Evolutionary conservation across 2,888 invertebrate species (phyloP), one percentile per base, ranked within the genome.

Genomic region (Drosophila diplacantha): DNA sequence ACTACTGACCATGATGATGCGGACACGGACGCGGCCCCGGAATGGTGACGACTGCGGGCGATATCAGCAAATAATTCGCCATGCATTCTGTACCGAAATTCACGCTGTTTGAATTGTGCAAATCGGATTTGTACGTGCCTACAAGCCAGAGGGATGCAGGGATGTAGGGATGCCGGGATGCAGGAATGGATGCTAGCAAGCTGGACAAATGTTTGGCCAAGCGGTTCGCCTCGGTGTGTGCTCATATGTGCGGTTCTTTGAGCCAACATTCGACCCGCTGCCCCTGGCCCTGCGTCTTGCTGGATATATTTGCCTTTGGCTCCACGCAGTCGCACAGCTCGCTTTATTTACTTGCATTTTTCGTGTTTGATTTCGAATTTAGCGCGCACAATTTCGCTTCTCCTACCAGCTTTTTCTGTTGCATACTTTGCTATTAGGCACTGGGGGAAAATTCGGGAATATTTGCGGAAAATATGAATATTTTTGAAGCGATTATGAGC

Each of bases 41-140:
- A 39, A 32, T 57, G 55, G 20, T 20, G 37, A 59, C 43, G 51
- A 53, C 53, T 76, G 53, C 46, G 62, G 59, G 64, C 60, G 69
- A 61, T 78, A 69, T 62, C 46, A 47, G 64, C 82, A 83, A 83
- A 79, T 72, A 76, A 67, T 66, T 71, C 74, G 62, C 66, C 55
- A 63, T 79, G 69, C 66, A 66, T 69, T 67, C 55, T 35, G 59
- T 20, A 52, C 64, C 34, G 59, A 76, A 79, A 79, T 72, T 51
- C 63, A 67, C 65, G 77, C 71, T 83, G 83, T 80, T 82, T 84
- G 83, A 77, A 81, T 82, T 82, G 84, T 73, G 84, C 62, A 82
- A 84, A 82, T 84, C 81, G 81, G 75, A 84, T 82, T 80, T 77
- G 73, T 73, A 82, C 81, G 83, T 82, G 84, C 66, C 72, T 65